These are phyloP conservation scores for Cheirogaleus major DNA, from an alignment of 2,797 vertebrate genomes.

Conservation along the genomic window DNA sequence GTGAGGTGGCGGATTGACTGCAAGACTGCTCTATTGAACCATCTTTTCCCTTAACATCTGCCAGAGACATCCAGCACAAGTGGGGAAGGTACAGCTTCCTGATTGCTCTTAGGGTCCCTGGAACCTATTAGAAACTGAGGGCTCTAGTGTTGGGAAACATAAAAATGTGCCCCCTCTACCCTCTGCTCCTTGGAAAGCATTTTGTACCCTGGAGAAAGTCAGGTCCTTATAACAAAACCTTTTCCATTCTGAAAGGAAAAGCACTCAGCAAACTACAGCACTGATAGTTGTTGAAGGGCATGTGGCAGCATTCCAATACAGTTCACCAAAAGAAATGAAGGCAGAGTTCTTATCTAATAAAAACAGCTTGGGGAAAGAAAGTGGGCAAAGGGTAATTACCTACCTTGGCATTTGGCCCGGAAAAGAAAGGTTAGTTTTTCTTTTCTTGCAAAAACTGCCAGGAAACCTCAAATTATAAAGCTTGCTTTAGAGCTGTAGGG, in stretches of 20 bases:
- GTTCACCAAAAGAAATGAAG: slow-evolving; percentile 45
- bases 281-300: not conserved
- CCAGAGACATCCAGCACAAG: not conserved
- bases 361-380: slow-evolving; percentile 59
- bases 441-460: slow-evolving; percentile 54
- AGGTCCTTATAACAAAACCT: not conserved
- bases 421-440: slow-evolving; percentile 49
- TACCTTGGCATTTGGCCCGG: slow-evolving; percentile 45
- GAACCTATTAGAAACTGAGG: not conserved
- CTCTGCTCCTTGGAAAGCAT: not conserved
- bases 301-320: slow-evolving; percentile 18
- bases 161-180: not conserved
- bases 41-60: not conserved
- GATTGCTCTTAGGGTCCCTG: not conserved
- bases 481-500: slow-evolving; percentile 14
- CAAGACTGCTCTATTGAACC: not conserved
- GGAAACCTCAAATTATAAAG: slow-evolving; percentile 56
- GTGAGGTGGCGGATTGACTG: not conserved
- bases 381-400: slow-evolving; percentile 60
- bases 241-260: slow-evolving; percentile 14
- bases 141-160: not conserved
- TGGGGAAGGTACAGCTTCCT: not conserved
- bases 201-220: not conserved
- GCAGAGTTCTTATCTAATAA: slow-evolving; percentile 69
- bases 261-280: not conserved